Percentiles rank a stretch among this genome's conserved stretches.
phyloP scores from a whole-genome alignment of 2,888 invertebrate species.

The Leucophenga maculata region DNA sequence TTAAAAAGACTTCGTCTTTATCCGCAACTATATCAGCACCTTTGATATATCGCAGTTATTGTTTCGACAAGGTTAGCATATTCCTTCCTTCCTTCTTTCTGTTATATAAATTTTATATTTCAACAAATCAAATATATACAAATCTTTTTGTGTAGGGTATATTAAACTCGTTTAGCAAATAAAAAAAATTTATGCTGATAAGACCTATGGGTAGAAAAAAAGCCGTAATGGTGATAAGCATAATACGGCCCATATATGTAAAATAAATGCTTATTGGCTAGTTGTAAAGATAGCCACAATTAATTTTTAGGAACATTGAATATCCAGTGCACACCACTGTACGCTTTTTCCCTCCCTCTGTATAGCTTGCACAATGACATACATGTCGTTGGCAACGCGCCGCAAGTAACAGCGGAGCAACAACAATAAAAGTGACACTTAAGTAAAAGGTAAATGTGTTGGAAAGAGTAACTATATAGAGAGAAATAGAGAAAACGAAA shows the following conservation, averaged over 20 bases:
- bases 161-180: no score
- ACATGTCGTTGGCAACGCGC: slow-evolving; percentile 44
- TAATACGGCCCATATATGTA: not conserved
- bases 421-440: not conserved
- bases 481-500: slow-evolving; percentile 28
- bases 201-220: no score
- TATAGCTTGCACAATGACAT: slow-evolving; percentile 35
- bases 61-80: no score
- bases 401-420: slow-evolving; percentile 34
- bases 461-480: slow-evolving; percentile 13
- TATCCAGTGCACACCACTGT: slow-evolving; percentile 1
- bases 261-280: not conserved
- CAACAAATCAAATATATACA: no score
- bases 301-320: not conserved
- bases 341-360: slow-evolving; percentile 1
- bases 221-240: no score
- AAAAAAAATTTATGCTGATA: no score
- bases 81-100: no score
- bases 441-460: not conserved
- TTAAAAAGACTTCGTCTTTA: no score
- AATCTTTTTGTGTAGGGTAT: no score
- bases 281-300: not conserved
- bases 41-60: no score
- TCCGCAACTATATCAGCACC: no score
- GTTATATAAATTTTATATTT: no score